These are phyloP conservation scores for Elegia similella DNA, from an alignment of 2,888 invertebrate species.

Conservation along the genomic window DNA sequence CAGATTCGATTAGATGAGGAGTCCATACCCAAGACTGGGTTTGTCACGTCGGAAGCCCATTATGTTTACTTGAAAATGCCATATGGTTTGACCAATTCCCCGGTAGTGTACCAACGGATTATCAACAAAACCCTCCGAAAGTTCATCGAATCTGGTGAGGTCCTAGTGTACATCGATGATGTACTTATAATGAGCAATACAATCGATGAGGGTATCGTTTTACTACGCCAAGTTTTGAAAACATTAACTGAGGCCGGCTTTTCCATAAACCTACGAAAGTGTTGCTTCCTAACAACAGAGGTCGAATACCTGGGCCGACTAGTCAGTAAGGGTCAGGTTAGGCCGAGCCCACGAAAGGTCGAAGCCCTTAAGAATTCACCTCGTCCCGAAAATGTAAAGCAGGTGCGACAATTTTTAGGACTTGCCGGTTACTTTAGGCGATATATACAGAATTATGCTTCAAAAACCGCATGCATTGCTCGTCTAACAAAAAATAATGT, in stretches of 20 bases:
- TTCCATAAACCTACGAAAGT: constrained; percentile 18
- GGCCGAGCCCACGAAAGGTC: constrained; percentile 22
- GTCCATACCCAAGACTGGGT: no score
- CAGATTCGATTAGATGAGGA: no score
- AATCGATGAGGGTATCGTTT: constrained; percentile 1
- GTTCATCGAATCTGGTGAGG: constrained; percentile 13
- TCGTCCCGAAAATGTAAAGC: constrained; percentile 18
- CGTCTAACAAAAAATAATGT: constrained; percentile 10
- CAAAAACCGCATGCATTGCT: constrained; percentile 11
- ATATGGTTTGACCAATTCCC: no score
- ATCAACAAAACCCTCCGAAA: no score
- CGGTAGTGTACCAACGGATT: no score
- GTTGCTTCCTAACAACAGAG: constrained; percentile 23
- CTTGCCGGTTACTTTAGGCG: neutral
- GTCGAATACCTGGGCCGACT: constrained; percentile 26
- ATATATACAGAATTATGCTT: constrained; percentile 6
- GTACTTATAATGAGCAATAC: constrained; percentile 15
- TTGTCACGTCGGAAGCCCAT: no score
- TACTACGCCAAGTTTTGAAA: neutral
- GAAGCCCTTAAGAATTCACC: constrained; percentile 19
- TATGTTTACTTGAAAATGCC: no score
- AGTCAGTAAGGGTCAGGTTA: constrained; percentile 25
- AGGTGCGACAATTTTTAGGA: neutral
- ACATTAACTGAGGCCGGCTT: constrained; percentile 20
- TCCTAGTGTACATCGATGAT: constrained; percentile 19